Percentiles rank a stretch among this genome's conserved stretches.
Evolutionary conservation across 2,888 invertebrate species (phyloP).

Genomic region (Hirtodrosophila confusa): DNA sequence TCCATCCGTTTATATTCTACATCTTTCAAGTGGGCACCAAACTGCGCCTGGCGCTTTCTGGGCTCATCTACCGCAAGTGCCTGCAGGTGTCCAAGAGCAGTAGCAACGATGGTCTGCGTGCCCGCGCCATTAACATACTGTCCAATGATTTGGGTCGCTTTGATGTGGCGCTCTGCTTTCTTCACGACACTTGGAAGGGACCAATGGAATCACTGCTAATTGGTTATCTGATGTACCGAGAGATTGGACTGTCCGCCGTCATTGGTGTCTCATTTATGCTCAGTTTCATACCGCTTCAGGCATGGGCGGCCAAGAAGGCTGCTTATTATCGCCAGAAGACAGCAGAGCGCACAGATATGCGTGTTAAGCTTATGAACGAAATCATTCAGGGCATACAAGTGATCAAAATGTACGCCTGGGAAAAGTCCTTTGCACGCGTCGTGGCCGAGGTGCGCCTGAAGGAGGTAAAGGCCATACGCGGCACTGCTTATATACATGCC

Average conservation of each 20-base stretch:
- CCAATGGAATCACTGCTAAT: constrained; percentile 87
- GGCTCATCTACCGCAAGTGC: constrained; percentile 90
- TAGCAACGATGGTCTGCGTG: constrained; percentile 92
- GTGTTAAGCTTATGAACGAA: constrained; percentile 95
- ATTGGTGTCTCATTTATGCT: constrained; percentile 89
- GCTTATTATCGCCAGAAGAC: constrained; percentile 88
- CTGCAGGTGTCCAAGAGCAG: constrained; percentile 91
- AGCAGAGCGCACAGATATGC: constrained; percentile 91
- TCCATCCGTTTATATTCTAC: constrained; percentile 90
- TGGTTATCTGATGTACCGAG: constrained; percentile 85
- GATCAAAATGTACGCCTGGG: constrained; percentile 96
- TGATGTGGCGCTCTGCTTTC: constrained; percentile 94
- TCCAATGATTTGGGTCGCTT: constrained; percentile 98
- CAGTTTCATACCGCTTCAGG: constrained; percentile 90
- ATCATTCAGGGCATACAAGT: constrained; percentile 93
- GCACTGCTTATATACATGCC: constrained; percentile 88
- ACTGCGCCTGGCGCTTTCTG: constrained; percentile 89
- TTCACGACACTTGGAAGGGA: constrained; percentile 96
- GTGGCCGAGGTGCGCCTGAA: constrained; percentile 90
- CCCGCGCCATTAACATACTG: constrained; percentile 92
- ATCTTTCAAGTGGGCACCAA: constrained; percentile 89
- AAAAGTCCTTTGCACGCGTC: constrained; percentile 90
- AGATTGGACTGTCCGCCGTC: constrained; percentile 88
- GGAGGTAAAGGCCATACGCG: constrained; percentile 88
- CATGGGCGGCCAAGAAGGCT: constrained; percentile 89